phyloP scores from a whole-genome alignment of 1,140 invertebrate species.

The Psix sp. region DNA sequence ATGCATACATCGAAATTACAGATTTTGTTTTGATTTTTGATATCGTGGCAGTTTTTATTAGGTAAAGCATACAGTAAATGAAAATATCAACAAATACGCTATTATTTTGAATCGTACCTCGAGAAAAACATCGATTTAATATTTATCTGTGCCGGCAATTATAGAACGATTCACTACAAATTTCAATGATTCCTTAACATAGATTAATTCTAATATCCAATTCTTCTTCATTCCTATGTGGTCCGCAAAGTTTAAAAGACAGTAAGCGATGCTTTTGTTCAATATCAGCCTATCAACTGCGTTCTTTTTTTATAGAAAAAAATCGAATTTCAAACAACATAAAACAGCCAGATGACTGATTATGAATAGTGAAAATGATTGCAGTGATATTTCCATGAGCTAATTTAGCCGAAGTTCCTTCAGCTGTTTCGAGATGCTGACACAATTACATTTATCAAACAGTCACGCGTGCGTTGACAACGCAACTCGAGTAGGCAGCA shows the following conservation, averaged over 20 bases:
- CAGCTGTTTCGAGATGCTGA: conserved; percentile 24
- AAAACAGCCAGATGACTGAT: no score
- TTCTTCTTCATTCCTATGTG: no score
- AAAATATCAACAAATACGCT: background rate
- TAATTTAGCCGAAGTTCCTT: conserved; percentile 16
- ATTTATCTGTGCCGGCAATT: background rate
- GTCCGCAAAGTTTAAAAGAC: no score
- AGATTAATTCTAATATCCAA: no score
- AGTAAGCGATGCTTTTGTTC: no score
- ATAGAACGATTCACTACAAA: no score
- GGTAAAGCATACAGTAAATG: background rate
- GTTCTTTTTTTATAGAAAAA: no score
- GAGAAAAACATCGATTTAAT: background rate
- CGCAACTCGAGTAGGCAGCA: conserved; percentile 5
- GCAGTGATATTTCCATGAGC: no score
- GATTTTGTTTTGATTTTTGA: conserved; percentile 25
- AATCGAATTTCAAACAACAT: no score
- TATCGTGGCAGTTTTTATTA: conserved; percentile 11
- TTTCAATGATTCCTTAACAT: no score
- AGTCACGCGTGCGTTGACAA: conserved; percentile 15
- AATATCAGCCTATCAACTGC: no score
- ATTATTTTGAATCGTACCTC: conserved; percentile 1
- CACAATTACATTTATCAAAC: conserved; percentile 44
- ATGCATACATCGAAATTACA: conserved; percentile 19
- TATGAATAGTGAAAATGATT: no score